Evolutionary conservation across 1,140 invertebrate genomes (phyloP).

Genomic region (Campoletis sonorensis): DNA sequence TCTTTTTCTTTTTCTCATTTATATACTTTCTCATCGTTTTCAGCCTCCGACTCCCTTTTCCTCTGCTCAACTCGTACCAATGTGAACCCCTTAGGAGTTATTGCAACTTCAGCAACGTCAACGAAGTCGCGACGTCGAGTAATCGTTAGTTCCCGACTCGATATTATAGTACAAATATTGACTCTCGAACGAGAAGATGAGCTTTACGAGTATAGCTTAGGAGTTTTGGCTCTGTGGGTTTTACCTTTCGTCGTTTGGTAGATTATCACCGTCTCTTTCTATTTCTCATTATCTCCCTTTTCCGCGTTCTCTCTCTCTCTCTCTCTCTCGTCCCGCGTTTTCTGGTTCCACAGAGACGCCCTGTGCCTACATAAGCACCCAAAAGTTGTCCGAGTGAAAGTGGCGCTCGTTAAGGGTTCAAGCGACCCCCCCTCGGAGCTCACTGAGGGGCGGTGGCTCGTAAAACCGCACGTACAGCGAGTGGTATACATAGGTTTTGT

Average conservation of each 20-base stretch:
- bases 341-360: conserved; percentile 1
- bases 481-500: conserved; percentile 22
- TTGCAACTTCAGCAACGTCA: conserved; percentile 32
- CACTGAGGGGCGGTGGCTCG: conserved; percentile 25
- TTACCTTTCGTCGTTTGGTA: conserved; percentile 22
- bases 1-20: conserved; percentile 9
- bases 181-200: conserved; percentile 37
- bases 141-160: conserved; percentile 35
- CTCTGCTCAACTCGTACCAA: not conserved
- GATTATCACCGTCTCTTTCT: not conserved
- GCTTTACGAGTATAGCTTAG: conserved; percentile 21
- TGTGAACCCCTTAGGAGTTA: conserved; percentile 31
- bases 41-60: not conserved
- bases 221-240: conserved; percentile 22
- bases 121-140: conserved; percentile 24
- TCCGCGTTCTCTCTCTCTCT: not conserved
- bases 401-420: conserved; percentile 43
- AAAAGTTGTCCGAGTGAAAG: conserved; percentile 42
- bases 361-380: conserved; percentile 23
- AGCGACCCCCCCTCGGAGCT: conserved; percentile 10
- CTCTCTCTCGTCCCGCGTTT: not conserved
- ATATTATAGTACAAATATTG: conserved; percentile 45
- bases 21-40: not conserved
- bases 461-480: conserved; percentile 40
- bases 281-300: conserved; percentile 2